Evolutionary conservation across 2,888 invertebrate species (phyloP), one percentile per base, ranked within the genome.

Genomic region (Rhagonycha fulva): DNA sequence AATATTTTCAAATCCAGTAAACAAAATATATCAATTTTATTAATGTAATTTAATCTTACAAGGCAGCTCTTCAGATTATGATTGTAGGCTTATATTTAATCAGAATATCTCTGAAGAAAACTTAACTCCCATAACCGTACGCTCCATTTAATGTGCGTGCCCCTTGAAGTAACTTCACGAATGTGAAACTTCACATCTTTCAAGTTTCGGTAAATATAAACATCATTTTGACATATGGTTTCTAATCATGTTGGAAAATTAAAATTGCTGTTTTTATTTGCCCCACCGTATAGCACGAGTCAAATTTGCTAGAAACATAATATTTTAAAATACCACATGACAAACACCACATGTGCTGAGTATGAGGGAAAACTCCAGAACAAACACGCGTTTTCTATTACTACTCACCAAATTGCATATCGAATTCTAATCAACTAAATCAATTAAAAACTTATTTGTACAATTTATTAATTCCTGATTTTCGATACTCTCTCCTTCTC

Each of bases 201-300:
- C 74, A 72, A 77, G 63, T 77, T 74, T 75, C 67, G 70, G 19
- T 72, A 74, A 72, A 72, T 32, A 62, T 71, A 26, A 68, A 67
- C 69, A 60, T 68, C 63, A 62, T 32, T 47, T 28, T 70, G 72
- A 72, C 77, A 77, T 77, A 77, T 77, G 77, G 75, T 71, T 62
- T 47, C 26, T 77, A 77, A 77, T 75, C 77, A 73, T 68, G 67
- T 70, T 73, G 62, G 72, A 75, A 81, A 81, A 81, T 81, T 81
- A 81, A 85, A 85, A 85, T 85, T 85, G 82, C 81, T 83, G 82
- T 82, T 83, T 84, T 82, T 82, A 82, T 83, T 83, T 84, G 80
- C 83, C 82, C 78, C 23, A 67, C 28, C 14, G 28, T 66, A 62
- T 78, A 83, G 85, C 86, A 86, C 86, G 86, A 84, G 86, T 83